Evolutionary conservation across 2,113 vertebrate genomes (phyloP), one percentile per base, ranked within the genome.

Genomic region (Sylvilagus bachmani): DNA sequence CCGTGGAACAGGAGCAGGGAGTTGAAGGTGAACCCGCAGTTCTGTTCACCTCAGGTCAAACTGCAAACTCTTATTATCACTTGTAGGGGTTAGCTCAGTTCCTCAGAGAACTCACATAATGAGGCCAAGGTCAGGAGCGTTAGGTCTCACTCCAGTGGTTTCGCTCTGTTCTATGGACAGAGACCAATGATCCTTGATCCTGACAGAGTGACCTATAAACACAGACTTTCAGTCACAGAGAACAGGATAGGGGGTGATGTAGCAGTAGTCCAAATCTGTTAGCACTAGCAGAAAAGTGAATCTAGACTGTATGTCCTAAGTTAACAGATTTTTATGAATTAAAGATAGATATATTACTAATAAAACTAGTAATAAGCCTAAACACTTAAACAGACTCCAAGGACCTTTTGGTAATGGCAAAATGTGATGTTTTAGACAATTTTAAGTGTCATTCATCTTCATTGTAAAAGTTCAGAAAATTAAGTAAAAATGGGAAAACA

Each of bases 401-500:
- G 27, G 74, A 64, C 22, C 22, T 91, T 87, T 93, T 38, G 92
- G 70, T 79, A 93, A 75, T 53, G 17, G n/a, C 36, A 55, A 86
- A 61, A 62, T 71, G 49, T 33, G 38, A 55, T 81, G 55, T 31
- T 77, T 86, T 62, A 21, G 38, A 74, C 88, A 78, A 64, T 0
- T 2, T 75, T 82, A 70, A 92, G 29, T 55, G 21, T 81, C 36
- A 86, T 71, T 89, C 31, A 27, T 79, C 33, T 84, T 62, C 53
- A 84, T 89, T 69, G 36, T 21, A 71, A 92, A 95, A 84, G 90
- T 55, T 51, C 55, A 85, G 10, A 80, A 75, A 73, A 91, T 44
- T 67, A 77, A 90, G 10, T 3, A 92, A 85, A 87, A 81, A 51
- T 38, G 62, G 51, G 38, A 38, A 92, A 85, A 78, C 36, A 78